A percentile compares a stretch with the other conserved stretches of the same genome.
Evolutionary conservation across 1,140 invertebrate genomes (phyloP).

Genomic region (Cotesia typhae): DNA sequence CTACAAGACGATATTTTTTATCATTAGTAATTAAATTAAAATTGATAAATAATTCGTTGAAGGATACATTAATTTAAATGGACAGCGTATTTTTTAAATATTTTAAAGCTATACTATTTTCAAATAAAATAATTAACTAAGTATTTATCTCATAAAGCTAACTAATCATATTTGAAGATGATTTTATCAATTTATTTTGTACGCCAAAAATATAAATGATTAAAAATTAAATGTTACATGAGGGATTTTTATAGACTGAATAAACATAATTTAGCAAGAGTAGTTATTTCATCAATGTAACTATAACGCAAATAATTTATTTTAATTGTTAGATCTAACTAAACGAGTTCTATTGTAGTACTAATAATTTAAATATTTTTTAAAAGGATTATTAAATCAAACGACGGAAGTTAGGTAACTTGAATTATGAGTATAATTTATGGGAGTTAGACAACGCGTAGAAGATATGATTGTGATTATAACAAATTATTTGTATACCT

Average conservation of each 20-base stretch:
- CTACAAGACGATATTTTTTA: too few relatives aligned
- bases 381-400: slow-evolving; percentile 19
- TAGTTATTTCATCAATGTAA: slow-evolving; percentile 12
- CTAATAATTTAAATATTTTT: neutral
- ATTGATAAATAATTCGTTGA: too few relatives aligned
- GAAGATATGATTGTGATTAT: neutral
- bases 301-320: slow-evolving; percentile 21
- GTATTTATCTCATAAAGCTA: neutral
- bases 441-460: neutral
- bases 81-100: neutral
- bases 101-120: neutral
- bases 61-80: too few relatives aligned
- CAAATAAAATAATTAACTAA: neutral
- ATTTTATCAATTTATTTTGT: too few relatives aligned
- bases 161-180: neutral
- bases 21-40: too few relatives aligned
- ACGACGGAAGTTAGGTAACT: slow-evolving; percentile 10
- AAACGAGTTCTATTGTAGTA: neutral
- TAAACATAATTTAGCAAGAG: slow-evolving; percentile 5
- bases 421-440: slow-evolving; percentile 21
- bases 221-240: neutral
- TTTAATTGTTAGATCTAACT: neutral
- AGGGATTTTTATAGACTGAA: neutral
- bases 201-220: too few relatives aligned
- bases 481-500: neutral